Conservation (phyloP, 2,888 invertebrate species). For the Yponomeuta evonymella region DNA sequence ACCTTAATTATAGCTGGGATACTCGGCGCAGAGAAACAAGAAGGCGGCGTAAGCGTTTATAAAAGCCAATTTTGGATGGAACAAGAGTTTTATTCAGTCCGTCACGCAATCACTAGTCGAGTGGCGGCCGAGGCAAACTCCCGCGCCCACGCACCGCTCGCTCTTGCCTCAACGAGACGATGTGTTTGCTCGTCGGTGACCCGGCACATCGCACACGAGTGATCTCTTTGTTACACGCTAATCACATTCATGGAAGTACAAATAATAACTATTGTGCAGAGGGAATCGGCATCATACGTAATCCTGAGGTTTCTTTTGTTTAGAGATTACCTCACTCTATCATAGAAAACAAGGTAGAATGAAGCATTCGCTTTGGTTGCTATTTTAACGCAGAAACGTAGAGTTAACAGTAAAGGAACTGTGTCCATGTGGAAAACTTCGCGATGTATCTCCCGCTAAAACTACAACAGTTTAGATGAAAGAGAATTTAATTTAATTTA, state of each 20-base stretch:
- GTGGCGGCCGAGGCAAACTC: slow-evolving; percentile 53
- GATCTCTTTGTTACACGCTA: slow-evolving; percentile 9
- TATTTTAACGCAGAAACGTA: no score
- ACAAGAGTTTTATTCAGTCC: slow-evolving; percentile 62
- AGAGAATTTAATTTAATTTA: no score
- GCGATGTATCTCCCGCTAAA: no score
- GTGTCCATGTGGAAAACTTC: no score
- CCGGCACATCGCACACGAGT: not conserved
- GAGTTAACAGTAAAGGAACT: no score
- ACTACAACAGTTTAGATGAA: no score
- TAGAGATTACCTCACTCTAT: not conserved
- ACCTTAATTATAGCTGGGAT: slow-evolving; percentile 12
- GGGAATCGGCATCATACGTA: not conserved
- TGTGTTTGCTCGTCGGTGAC: slow-evolving; percentile 1
- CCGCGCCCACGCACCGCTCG: slow-evolving; percentile 48
- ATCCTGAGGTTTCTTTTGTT: not conserved
- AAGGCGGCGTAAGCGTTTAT: slow-evolving; percentile 41
- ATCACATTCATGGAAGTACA: not conserved
- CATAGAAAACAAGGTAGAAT: no score
- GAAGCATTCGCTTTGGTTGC: no score
- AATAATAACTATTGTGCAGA: not conserved
- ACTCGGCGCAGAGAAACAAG: slow-evolving; percentile 24
- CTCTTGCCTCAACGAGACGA: slow-evolving; percentile 12
- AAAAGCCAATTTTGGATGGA: slow-evolving; percentile 50
- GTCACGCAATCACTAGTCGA: slow-evolving; percentile 64